Evolutionary conservation across 2,113 vertebrate species (phyloP).

Genomic region (Austrofundulus limnaeus): DNA sequence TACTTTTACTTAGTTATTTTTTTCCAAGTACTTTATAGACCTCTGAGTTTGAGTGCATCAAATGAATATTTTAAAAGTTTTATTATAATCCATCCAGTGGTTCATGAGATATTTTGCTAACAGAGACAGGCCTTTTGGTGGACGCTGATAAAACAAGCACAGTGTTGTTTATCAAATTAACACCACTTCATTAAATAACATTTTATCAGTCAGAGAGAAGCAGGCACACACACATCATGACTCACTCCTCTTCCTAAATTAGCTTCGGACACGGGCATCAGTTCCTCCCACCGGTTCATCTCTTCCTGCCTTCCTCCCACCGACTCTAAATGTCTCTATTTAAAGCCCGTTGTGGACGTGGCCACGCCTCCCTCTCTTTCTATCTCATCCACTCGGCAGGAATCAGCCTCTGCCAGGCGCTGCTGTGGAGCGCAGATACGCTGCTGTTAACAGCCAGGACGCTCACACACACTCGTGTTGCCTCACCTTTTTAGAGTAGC

Average conservation of each 20-base stretch:
- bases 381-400: slow-evolving; percentile 5
- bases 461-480: slow-evolving; percentile 20
- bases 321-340: slow-evolving; percentile 53
- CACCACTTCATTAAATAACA: too few species aligned
- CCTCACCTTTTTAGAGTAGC: slow-evolving; percentile 69
- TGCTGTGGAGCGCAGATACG: slow-evolving; percentile 44
- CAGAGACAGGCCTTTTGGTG: too few species aligned
- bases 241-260: slow-evolving; percentile 57
- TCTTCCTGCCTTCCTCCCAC: slow-evolving; percentile 49
- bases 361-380: background rate
- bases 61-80: too few species aligned
- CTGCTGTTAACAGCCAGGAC: slow-evolving; percentile 17
- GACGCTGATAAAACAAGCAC: too few species aligned
- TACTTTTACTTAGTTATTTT: too few species aligned
- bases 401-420: slow-evolving; percentile 36
- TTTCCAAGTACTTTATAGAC: too few species aligned
- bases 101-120: too few species aligned
- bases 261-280: slow-evolving; percentile 41
- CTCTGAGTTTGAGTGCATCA: too few species aligned
- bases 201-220: slow-evolving; percentile 1
- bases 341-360: slow-evolving; percentile 34
- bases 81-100: too few species aligned
- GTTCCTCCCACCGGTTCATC: slow-evolving; percentile 59
- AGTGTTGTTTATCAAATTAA: too few species aligned
- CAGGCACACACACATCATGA: slow-evolving; percentile 33